Conservation (phyloP, 1,140 invertebrate genomes). For the Lordiphosa collinella region DNA sequence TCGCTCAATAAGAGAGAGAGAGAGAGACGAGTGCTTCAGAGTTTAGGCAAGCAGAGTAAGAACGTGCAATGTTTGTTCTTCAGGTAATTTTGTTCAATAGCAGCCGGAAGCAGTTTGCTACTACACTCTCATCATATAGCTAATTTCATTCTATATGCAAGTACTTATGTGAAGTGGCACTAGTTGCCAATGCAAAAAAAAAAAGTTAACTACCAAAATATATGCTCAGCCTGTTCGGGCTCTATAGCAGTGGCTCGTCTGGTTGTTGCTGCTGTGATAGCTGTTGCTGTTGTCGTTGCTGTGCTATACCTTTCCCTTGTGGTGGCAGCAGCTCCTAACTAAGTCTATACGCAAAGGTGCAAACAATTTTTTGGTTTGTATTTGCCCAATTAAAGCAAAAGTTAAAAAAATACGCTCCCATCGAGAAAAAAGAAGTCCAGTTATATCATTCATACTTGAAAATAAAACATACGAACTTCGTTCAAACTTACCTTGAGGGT, state of each 20-base stretch:
- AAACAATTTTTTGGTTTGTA: slow-evolving; percentile 20
- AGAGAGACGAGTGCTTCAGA: not conserved
- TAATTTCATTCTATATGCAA: not conserved
- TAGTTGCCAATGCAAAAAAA: slow-evolving; percentile 20
- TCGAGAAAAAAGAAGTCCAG: slow-evolving; percentile 23
- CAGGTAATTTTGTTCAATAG: slow-evolving; percentile 46
- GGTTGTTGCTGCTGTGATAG: slow-evolving; percentile 14
- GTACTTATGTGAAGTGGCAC: slow-evolving; percentile 1
- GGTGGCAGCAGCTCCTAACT: slow-evolving; percentile 48
- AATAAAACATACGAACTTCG: slow-evolving; percentile 48
- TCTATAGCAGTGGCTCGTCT: slow-evolving; percentile 18
- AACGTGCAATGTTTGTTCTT: slow-evolving; percentile 53
- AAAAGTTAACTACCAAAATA: slow-evolving; percentile 52
- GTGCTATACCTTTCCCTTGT: slow-evolving; percentile 29
- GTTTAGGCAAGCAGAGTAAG: slow-evolving; percentile 1
- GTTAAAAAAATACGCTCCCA: slow-evolving; percentile 41
- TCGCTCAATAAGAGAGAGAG: slow-evolving; percentile 4
- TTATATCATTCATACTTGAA: slow-evolving; percentile 37
- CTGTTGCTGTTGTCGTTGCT: slow-evolving; percentile 24
- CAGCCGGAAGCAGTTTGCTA: slow-evolving; percentile 47
- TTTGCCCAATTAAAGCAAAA: slow-evolving; percentile 47
- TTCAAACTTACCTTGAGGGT: slow-evolving; percentile 88
- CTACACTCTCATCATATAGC: slow-evolving; percentile 28
- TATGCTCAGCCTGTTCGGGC: slow-evolving; percentile 36
- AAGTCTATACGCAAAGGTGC: slow-evolving; percentile 47